Base-by-base conservation (phyloP, 2,888 invertebrate species). In the Ectropis crepuscularia region DNA sequence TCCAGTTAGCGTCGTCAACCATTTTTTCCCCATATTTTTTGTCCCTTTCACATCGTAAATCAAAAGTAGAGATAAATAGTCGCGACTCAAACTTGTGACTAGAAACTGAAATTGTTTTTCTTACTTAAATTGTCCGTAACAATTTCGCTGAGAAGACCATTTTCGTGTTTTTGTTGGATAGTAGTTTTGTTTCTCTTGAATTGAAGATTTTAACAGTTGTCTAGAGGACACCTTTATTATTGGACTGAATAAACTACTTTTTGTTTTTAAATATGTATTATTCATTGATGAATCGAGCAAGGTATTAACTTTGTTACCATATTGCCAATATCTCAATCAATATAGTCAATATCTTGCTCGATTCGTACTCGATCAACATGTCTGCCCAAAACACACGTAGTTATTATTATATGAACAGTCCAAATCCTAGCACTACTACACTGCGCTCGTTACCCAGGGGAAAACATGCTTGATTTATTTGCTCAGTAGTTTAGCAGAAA, bases 31-130 rank as follows among this genome's bases (percentile, higher is more conserved):
- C n/a, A 10, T 1, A 38, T 54, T 57, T 63, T 63, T 57, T 62
- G 57, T 63, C 37, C 43, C 42, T 12, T 57, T 53, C 57, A 16
- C 57, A 53, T 65, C 65, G 54, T 65, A 58, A 65, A 65, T 65
- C 58, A 61, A 61, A 57, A 64, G 53, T 61, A 41, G 49, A 49
- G 65, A 61, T 45, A 60, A 65, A 53, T 46, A 57, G 54, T 48
- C 41, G 53, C 36, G 45, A 39, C 53, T 6, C 39, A 42, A 55
- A 59, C 54, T 55, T 50, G 39, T 12, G n/a, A 53, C 28, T 54
- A 36, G 61, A 39, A 55, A 61, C 54, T 48, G 37, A 60, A 53
- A 39, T 41, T 51, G 57, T 63, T 58, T 63, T 63, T 63, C 48
- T 63, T 28, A 48, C 10, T 53, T 53, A 53, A 58, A 54, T 47